A percentile compares a stretch with the other conserved stretches of the same genome.
These are phyloP conservation scores for Argentina silus DNA, from an alignment of 2,797 vertebrate genomes.

Conservation along the genomic window DNA sequence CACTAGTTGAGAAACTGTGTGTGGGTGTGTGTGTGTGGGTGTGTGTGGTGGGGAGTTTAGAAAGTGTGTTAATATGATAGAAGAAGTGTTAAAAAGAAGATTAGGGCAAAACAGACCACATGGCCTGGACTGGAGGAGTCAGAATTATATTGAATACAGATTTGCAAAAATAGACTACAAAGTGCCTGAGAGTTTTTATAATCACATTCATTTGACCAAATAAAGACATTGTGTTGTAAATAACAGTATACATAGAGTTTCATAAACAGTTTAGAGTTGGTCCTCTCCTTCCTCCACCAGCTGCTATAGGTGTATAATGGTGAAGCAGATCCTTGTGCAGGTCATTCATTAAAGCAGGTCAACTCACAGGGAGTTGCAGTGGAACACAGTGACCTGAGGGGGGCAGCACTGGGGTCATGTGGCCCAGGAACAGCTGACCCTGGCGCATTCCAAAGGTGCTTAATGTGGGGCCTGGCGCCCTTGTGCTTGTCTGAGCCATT, in stretches of 20 bases:
- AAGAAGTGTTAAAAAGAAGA: neutral
- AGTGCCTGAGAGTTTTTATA: neutral
- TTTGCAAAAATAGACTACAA: no score
- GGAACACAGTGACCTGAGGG: constrained; percentile 12
- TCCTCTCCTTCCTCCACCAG: no score
- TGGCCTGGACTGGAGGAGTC: neutral
- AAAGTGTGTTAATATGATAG: neutral
- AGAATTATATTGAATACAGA: neutral
- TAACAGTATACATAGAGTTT: no score
- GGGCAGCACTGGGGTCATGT: constrained; percentile 34
- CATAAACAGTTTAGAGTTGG: neutral
- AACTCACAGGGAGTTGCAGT: neutral
- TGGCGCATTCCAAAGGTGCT: constrained; percentile 65
- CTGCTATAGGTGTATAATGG: neutral
- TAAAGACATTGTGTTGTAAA: neutral
- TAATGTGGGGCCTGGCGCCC: constrained; percentile 49
- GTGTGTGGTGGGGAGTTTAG: neutral
- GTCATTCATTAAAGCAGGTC: neutral
- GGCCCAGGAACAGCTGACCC: constrained; percentile 61
- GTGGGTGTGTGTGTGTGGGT: neutral
- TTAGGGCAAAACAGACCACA: neutral
- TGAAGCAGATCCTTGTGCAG: neutral
- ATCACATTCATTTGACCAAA: neutral
- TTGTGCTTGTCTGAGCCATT: constrained; percentile 33
- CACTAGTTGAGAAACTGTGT: neutral